These are phyloP conservation scores for Hemaris fuciformis DNA, from an alignment of 2,888 invertebrate species.

Conservation along the genomic window DNA sequence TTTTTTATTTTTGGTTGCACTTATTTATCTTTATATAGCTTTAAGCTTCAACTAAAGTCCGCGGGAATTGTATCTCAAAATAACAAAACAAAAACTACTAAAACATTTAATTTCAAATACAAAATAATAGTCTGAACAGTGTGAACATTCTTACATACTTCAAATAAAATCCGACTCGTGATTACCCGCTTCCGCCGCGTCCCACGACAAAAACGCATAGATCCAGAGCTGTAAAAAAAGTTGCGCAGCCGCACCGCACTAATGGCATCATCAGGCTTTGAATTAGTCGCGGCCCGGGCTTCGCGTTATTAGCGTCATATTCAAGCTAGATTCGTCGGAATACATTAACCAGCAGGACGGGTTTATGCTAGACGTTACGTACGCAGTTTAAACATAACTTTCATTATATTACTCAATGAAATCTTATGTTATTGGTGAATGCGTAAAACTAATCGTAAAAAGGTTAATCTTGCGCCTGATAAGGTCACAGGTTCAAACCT, in stretches of 20 bases:
- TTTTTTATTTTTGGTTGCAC: no score
- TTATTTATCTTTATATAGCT: no score
- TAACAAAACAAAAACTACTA: not conserved
- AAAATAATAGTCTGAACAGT: not conserved
- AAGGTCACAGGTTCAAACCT: no score
- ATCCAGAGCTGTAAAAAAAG: conserved; percentile 29
- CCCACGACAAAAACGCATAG: conserved; percentile 22
- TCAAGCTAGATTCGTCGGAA: conserved; percentile 31
- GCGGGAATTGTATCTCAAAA: no score
- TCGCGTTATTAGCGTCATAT: conserved; percentile 41
- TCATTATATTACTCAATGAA: no score
- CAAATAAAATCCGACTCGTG: no score
- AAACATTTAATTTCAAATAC: not conserved
- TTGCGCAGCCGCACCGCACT: conserved; percentile 34
- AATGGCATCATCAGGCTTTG: conserved; percentile 58
- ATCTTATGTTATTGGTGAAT: no score
- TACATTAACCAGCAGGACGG: conserved; percentile 37
- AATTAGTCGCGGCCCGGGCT: conserved; percentile 46
- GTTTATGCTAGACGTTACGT: conserved; percentile 30
- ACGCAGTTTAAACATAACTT: no score
- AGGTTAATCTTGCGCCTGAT: no score
- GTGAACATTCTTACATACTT: conserved; percentile 6
- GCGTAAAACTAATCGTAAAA: no score
- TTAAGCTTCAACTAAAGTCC: no score
- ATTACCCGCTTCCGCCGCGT: conserved; percentile 24